Percentiles rank a stretch among this genome's conserved stretches.
phyloP scores from a whole-genome alignment of 2,113 vertebrate species.

The Leucopsar rothschildi region DNA sequence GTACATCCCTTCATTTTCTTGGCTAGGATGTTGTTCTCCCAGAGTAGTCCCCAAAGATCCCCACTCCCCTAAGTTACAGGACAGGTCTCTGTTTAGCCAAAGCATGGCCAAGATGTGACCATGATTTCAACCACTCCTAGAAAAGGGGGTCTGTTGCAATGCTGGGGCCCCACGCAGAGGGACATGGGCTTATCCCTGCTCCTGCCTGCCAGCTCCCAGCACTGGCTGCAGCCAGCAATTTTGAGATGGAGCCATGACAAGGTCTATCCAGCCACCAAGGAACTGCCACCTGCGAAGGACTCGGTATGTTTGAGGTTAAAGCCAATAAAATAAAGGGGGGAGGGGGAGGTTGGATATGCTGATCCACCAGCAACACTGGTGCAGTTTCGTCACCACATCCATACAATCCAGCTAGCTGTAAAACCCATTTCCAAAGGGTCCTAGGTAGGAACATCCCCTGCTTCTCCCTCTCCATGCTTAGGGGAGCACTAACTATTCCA shows the following conservation, averaged over 20 bases:
- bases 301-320: neutral
- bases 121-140: neutral
- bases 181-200: fast-evolving
- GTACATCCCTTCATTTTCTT: neutral
- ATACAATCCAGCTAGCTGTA: neutral
- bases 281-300: neutral
- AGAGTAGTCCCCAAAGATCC: neutral
- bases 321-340: neutral
- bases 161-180: neutral
- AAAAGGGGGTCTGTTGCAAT: neutral
- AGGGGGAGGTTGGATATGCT: fast-evolving
- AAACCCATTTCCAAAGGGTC: neutral
- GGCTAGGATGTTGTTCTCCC: neutral
- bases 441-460: neutral
- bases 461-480: neutral
- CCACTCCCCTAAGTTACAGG: neutral
- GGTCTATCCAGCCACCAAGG: neutral
- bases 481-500: neutral
- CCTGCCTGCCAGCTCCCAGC: neutral
- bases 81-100: neutral
- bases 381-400: neutral
- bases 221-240: neutral
- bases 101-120: neutral
- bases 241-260: neutral
- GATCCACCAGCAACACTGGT: fast-evolving